Evolutionary conservation across 2,113 vertebrate genomes (phyloP).

Genomic region (Solenodon paradoxus): DNA sequence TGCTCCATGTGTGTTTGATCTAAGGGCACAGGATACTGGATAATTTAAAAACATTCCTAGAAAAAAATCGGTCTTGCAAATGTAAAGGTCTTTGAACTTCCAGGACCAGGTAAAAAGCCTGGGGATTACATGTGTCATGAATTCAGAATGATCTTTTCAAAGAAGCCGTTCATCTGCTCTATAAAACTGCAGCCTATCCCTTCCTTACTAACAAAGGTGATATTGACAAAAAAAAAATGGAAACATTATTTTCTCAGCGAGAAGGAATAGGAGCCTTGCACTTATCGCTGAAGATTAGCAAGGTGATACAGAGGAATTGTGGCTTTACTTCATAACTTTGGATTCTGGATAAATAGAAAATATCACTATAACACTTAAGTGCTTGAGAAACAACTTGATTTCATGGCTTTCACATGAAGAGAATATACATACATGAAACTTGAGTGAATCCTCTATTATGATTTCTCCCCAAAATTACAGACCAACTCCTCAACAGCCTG

Average conservation of each 20-base stretch:
- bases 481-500: not conserved
- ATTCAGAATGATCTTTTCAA: slow-evolving; percentile 31
- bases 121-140: not conserved
- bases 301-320: not conserved
- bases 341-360: not conserved
- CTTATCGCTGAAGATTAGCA: not conserved
- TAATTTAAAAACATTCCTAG: not conserved
- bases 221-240: not conserved
- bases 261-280: not conserved
- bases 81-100: not conserved
- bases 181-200: not conserved
- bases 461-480: not conserved
- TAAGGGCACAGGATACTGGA: not conserved
- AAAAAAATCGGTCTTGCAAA: not conserved
- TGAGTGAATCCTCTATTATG: not conserved
- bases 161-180: not conserved
- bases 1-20: not conserved
- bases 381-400: not conserved
- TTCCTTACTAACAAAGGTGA: not conserved
- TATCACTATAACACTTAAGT: not conserved
- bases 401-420: not conserved
- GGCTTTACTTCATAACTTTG: not conserved
- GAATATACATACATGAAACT: not conserved
- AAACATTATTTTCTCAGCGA: not conserved
- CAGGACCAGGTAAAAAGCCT: not conserved